phyloP scores from a whole-genome alignment of 2,113 vertebrate species.

The Numida meleagris region DNA sequence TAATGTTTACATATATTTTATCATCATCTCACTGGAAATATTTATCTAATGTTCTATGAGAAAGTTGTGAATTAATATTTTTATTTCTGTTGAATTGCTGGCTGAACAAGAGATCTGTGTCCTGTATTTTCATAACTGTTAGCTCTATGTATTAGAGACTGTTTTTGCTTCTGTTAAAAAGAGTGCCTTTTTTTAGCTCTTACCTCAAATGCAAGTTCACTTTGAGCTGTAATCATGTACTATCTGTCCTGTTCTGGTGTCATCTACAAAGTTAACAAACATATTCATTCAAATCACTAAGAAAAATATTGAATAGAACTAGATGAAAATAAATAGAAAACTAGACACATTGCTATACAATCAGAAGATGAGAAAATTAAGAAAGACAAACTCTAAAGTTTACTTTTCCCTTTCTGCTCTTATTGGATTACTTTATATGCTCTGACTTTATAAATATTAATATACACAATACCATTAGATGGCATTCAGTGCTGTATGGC shows the following conservation, averaged over 20 bases:
- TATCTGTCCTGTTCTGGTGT: background rate
- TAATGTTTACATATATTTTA: background rate
- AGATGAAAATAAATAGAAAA: background rate
- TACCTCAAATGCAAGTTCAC: background rate
- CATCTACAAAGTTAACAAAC: background rate
- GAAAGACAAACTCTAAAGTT: background rate
- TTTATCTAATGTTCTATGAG: background rate
- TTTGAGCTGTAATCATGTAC: background rate
- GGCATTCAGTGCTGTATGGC: background rate
- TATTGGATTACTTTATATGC: conserved; percentile 8
- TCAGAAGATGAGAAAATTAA: background rate
- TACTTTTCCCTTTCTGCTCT: background rate
- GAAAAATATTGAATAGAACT: background rate
- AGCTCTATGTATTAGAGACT: background rate
- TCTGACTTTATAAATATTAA: conserved; percentile 32
- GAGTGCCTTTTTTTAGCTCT: background rate
- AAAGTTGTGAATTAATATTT: background rate
- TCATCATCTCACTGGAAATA: background rate
- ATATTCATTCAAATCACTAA: background rate
- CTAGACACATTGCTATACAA: background rate
- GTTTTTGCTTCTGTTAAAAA: background rate
- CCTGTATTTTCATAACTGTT: background rate
- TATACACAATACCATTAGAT: background rate
- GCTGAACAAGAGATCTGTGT: background rate
- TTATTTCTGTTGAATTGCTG: background rate